Evolutionary conservation across 2,888 invertebrate species (phyloP).

Genomic region (Troides oblongomaculatus): DNA sequence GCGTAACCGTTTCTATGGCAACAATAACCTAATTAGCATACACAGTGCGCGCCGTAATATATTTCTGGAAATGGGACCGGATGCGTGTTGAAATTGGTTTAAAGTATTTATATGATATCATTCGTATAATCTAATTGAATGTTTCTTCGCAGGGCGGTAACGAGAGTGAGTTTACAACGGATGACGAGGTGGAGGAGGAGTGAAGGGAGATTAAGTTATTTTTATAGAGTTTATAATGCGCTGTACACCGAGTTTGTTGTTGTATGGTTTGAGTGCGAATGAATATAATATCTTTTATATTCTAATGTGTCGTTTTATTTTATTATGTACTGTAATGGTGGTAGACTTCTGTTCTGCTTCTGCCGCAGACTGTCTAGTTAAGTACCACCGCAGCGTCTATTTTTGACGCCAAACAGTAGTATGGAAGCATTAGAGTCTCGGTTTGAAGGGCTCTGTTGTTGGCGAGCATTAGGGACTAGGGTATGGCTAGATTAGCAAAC

Average conservation of each 20-base stretch:
- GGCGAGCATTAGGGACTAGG: too few relatives aligned
- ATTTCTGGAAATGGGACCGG: constrained; percentile 26
- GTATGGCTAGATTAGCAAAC: too few relatives aligned
- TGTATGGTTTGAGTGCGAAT: constrained; percentile 64
- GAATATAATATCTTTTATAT: constrained; percentile 75
- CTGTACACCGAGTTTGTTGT: constrained; percentile 58
- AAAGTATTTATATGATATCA: constrained; percentile 19
- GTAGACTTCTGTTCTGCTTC: too few relatives aligned
- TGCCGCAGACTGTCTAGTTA: too few relatives aligned
- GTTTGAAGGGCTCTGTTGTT: too few relatives aligned
- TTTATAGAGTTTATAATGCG: constrained; percentile 76
- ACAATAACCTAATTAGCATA: constrained; percentile 23
- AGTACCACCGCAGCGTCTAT: too few relatives aligned
- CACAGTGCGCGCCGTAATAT: neutral
- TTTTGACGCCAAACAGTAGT: too few relatives aligned
- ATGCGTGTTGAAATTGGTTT: constrained; percentile 20
- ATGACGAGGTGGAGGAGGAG: constrained; percentile 82
- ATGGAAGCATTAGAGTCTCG: too few relatives aligned
- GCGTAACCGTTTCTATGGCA: neutral
- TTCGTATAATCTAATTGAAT: constrained; percentile 8
- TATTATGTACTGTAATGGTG: neutral
- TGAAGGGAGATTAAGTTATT: constrained; percentile 70
- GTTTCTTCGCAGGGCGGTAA: constrained; percentile 69
- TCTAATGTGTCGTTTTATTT: constrained; percentile 43
- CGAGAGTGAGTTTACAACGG: constrained; percentile 84